phyloP scores from a whole-genome alignment of 2,113 vertebrate genomes.

The Alces alces region DNA sequence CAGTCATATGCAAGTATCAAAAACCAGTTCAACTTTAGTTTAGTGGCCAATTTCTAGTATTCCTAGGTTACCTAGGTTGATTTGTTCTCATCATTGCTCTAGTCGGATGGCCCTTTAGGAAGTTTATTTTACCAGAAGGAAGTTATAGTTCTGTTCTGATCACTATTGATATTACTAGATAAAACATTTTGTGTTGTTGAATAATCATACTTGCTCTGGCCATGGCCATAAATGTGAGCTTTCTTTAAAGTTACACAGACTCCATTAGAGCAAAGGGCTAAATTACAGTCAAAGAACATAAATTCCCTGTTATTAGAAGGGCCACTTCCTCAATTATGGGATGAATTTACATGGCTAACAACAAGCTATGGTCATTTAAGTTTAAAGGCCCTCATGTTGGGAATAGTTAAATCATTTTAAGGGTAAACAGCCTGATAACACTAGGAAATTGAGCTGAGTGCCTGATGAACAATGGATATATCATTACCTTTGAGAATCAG shows the following conservation, averaged over 20 bases:
- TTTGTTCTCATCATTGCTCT: neutral
- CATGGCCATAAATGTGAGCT: neutral
- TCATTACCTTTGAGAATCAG: neutral
- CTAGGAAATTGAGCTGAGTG: neutral
- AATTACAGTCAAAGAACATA: neutral
- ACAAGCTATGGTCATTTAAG: neutral
- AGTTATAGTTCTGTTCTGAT: neutral
- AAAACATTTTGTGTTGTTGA: neutral
- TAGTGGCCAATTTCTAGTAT: neutral
- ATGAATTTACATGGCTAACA: neutral
- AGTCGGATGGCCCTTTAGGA: neutral
- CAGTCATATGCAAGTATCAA: neutral
- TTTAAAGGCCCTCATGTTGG: neutral
- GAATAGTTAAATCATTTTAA: neutral
- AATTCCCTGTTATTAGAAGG: neutral
- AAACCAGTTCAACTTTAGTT: neutral
- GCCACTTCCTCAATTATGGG: neutral
- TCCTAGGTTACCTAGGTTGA: neutral
- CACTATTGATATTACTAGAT: neutral
- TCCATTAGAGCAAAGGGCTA: neutral
- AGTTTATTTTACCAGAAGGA: neutral
- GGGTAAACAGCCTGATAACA: neutral
- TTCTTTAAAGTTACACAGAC: neutral
- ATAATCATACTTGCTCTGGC: neutral
- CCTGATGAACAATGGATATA: neutral